Evolutionary conservation across 2,888 invertebrate genomes (phyloP), one percentile per base, ranked within the genome.

Genomic region (Ecliptopera silaceata): DNA sequence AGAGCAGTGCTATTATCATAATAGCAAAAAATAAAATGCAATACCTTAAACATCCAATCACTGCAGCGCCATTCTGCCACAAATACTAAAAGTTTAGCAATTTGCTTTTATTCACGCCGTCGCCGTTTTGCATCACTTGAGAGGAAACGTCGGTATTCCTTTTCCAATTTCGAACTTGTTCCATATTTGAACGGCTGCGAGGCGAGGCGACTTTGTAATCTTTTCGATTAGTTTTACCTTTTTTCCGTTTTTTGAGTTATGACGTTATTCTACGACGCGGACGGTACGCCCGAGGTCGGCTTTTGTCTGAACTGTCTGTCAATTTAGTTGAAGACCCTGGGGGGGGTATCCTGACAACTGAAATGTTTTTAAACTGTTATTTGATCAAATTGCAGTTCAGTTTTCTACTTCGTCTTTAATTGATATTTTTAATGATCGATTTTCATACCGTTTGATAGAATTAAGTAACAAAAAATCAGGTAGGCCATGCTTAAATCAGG

Each of bases 101-200:
- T 87, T 82, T 76, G 72, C 75, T 82, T 84, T 85, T 84, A 83
- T 85, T 83, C 75, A 69, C 76, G 70, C 72, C 75, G 74, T 67
- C 74, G 51, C 59, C 59, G 75, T 81, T 86, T 86, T 85, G 82
- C 86, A 85, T 82, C 80, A 74, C 70, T 75, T 74, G 72, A 74
- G 66, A 66, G 68, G 71, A 74, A 78, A 69, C 62, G 74, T 77
- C 72, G 72, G 79, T 76, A 74, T 79, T 80, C 77, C 80, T 70
- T 82, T 82, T 84, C 79, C 86, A 84, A 87, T 86, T 88, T 83
- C 79, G 64, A 83, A 84, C 80, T 86, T 84, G 79, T 82, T 79
- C 79, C 69, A 74, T 75, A 74, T 74, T 78, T 70, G 64, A 72
- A 68, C 64, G 63, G 52, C 67, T 59, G 68, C 65, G 71, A 63